These are phyloP conservation scores for Venturia canescens DNA, from an alignment of 1,140 invertebrate species.

Conservation along the genomic window DNA sequence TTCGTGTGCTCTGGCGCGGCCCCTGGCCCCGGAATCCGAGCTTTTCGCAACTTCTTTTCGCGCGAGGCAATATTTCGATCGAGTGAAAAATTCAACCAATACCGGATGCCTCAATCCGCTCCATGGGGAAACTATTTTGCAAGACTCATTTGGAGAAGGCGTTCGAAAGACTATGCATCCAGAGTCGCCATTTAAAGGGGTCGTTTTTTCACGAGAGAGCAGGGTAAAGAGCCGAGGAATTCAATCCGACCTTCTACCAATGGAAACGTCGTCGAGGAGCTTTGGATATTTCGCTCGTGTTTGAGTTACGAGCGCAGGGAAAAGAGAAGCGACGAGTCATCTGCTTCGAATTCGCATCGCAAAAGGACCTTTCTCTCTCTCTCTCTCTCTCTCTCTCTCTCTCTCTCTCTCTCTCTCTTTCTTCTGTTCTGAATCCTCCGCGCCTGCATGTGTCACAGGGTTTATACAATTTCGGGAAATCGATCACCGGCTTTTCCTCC, in stretches of 20 bases:
- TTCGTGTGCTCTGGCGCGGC: background rate
- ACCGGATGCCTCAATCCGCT: background rate
- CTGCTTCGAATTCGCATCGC: background rate
- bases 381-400: background rate
- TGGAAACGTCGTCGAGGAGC: slow-evolving; percentile 10
- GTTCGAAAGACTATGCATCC: background rate
- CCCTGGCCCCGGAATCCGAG: background rate
- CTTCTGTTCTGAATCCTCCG: background rate
- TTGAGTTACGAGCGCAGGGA: background rate
- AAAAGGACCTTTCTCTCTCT: background rate
- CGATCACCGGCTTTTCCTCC: slow-evolving; percentile 59
- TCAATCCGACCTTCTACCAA: slow-evolving; percentile 7
- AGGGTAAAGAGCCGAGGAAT: slow-evolving; percentile 10
- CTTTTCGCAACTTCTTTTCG: background rate
- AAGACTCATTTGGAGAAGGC: background rate
- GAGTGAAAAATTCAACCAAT: background rate
- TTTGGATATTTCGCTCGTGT: background rate
- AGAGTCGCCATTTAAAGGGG: background rate
- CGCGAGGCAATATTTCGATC: background rate
- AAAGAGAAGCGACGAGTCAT: slow-evolving; percentile 1
- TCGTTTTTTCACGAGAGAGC: background rate
- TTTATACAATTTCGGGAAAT: slow-evolving; percentile 71
- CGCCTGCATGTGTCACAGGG: background rate
- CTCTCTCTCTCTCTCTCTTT: slow-evolving; percentile 35
- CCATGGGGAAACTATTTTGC: background rate